These are phyloP conservation scores for Tursiops truncatus DNA, from an alignment of 2,113 vertebrate species.

Conservation along the genomic window DNA sequence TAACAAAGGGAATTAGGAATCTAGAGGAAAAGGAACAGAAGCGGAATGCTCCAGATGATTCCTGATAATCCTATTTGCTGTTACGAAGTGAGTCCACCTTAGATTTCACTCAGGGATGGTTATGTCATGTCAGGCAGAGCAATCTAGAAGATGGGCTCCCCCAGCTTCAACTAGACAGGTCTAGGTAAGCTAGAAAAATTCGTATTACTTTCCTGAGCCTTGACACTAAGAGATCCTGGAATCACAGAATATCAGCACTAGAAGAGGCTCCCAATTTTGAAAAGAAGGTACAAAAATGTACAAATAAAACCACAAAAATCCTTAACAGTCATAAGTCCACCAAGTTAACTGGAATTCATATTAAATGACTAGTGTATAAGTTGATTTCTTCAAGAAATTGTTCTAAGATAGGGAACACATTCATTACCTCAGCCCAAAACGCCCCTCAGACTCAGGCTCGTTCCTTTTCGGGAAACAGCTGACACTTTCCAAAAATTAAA, in stretches of 20 bases:
- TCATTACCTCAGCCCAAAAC: background rate
- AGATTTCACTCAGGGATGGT: background rate
- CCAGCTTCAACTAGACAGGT: background rate
- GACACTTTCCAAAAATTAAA: rapidly evolving
- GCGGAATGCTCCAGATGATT: background rate
- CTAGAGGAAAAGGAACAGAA: background rate
- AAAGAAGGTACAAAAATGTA: background rate
- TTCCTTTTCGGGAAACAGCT: background rate
- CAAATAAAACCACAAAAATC: background rate
- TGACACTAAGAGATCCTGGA: background rate
- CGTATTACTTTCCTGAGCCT: background rate
- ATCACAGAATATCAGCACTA: background rate
- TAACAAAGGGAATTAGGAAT: background rate
- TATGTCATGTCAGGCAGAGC: background rate
- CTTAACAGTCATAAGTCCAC: background rate
- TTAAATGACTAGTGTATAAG: background rate
- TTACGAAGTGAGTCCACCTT: background rate
- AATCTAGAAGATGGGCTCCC: background rate
- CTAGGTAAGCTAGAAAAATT: background rate
- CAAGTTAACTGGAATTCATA: background rate
- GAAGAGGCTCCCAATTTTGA: background rate
- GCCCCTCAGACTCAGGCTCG: background rate
- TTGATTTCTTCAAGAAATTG: background rate
- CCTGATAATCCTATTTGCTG: background rate
- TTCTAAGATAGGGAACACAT: background rate